Conservation (phyloP, 1,140 invertebrate species). For the Heliconius nattereri region DNA sequence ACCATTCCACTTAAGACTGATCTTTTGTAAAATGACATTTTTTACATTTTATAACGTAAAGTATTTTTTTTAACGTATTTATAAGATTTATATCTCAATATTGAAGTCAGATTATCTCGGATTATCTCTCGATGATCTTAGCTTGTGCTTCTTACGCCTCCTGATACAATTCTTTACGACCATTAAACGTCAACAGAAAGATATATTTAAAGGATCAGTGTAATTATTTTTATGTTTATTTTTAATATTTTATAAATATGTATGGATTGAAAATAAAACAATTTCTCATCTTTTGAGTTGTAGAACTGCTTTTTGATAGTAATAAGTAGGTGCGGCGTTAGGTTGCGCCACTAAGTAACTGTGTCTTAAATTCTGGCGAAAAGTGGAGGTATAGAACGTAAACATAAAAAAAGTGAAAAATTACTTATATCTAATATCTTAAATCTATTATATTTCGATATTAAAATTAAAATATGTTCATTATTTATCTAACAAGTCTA, state of each 20-base stretch:
- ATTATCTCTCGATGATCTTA: constrained; percentile 3
- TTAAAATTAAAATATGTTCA: no score
- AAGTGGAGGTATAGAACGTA: no score
- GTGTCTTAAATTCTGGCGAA: no score
- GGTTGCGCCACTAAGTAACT: no score
- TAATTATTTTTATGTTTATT: constrained; percentile 24
- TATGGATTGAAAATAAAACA: neutral
- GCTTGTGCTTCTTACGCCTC: neutral
- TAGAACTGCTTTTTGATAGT: neutral
- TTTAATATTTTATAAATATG: neutral
- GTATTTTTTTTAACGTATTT: neutral
- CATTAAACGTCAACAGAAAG: constrained; percentile 18
- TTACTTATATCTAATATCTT: no score
- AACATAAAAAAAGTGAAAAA: no score
- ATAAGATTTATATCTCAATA: neutral
- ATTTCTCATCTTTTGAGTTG: neutral
- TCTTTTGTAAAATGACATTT: no score
- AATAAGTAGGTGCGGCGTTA: no score
- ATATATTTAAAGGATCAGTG: constrained; percentile 24
- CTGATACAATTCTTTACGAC: constrained; percentile 10
- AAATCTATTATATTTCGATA: no score
- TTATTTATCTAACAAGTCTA: no score
- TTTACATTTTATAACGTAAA: neutral
- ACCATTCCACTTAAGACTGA: no score
- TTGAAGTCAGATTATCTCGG: neutral